phyloP scores from a whole-genome alignment of 2,113 vertebrate genomes.

The Jacana jacana region DNA sequence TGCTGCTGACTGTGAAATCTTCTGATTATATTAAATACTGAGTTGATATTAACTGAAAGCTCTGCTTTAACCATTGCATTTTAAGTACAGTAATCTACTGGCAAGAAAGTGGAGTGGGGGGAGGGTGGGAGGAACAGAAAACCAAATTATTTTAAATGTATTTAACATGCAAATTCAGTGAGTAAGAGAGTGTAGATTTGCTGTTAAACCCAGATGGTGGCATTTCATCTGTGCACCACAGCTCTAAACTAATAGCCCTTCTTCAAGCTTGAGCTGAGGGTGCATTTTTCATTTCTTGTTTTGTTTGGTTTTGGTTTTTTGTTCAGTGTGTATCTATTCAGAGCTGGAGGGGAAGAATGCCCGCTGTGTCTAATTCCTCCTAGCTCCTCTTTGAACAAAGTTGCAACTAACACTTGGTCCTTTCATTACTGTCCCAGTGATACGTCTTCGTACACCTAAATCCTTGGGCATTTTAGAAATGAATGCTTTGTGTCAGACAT shows the following conservation, averaged over 20 bases:
- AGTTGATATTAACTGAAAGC: not conserved
- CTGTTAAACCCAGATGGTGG: not conserved
- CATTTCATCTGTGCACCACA: not conserved
- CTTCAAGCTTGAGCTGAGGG: not conserved
- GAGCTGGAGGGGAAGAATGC: conserved; percentile 27
- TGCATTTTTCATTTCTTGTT: not conserved
- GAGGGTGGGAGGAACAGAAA: not conserved
- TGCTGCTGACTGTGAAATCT: conserved; percentile 7
- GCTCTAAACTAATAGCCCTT: not conserved
- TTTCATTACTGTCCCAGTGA: conserved; percentile 15
- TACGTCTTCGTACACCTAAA: not conserved
- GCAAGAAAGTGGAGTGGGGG: not conserved
- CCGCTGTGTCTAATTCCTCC: conserved; percentile 39
- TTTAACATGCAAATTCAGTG: not conserved
- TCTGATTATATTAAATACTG: not conserved
- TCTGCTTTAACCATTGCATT: not conserved
- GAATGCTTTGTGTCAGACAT: not conserved
- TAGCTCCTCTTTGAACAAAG: conserved; percentile 26
- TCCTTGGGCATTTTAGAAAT: conserved; percentile 35
- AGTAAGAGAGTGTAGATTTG: not conserved
- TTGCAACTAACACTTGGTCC: conserved; percentile 6
- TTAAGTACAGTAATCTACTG: not conserved
- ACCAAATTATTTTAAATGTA: conserved; percentile 1
- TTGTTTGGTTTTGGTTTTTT: not conserved
- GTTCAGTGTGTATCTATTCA: not conserved